Evolutionary conservation across 92 coral and sea anemone genomes (phyloP).

Genomic region (Pocillopora grandis): DNA sequence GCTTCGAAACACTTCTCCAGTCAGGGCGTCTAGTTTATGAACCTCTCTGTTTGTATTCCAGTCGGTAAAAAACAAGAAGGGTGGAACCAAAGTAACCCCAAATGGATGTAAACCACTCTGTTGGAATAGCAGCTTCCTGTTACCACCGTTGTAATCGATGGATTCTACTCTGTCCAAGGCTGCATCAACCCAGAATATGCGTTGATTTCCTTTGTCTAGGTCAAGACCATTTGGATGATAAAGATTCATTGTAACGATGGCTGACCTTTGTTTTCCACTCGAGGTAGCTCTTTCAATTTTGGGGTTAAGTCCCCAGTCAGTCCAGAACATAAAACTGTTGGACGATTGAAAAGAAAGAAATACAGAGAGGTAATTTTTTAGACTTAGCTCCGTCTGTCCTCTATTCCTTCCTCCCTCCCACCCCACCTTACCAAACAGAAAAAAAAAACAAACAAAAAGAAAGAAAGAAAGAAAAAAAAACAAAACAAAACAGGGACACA

Average conservation of each 20-base stretch:
- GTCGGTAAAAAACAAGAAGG: conserved; percentile 48
- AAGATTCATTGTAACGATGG: conserved; percentile 30
- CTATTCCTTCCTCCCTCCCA: too few relatives aligned
- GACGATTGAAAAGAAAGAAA: not conserved
- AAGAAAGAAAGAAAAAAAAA: too few relatives aligned
- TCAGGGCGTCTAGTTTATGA: conserved; percentile 14
- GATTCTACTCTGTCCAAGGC: conserved; percentile 52
- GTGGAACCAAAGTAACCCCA: conserved; percentile 22
- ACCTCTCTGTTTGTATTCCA: conserved; percentile 36
- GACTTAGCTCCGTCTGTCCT: not conserved
- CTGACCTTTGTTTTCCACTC: conserved; percentile 52
- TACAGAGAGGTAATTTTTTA: too few relatives aligned
- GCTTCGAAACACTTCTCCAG: not conserved
- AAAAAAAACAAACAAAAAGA: too few relatives aligned
- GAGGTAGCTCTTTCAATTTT: conserved; percentile 46
- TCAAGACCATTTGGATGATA: conserved; percentile 61
- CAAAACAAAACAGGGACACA: too few relatives aligned
- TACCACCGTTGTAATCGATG: conserved; percentile 50
- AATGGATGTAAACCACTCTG: conserved; percentile 41
- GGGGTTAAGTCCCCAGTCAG: conserved; percentile 61
- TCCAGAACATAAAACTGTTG: conserved; percentile 64
- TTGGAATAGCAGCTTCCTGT: conserved; percentile 22
- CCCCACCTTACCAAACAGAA: too few relatives aligned
- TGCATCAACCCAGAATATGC: conserved; percentile 62
- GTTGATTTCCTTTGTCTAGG: conserved; percentile 35